Percentiles rank a stretch among this genome's conserved stretches.
phyloP scores from a whole-genome alignment of 2,888 invertebrate species.

The Malthinus flaveolus region DNA sequence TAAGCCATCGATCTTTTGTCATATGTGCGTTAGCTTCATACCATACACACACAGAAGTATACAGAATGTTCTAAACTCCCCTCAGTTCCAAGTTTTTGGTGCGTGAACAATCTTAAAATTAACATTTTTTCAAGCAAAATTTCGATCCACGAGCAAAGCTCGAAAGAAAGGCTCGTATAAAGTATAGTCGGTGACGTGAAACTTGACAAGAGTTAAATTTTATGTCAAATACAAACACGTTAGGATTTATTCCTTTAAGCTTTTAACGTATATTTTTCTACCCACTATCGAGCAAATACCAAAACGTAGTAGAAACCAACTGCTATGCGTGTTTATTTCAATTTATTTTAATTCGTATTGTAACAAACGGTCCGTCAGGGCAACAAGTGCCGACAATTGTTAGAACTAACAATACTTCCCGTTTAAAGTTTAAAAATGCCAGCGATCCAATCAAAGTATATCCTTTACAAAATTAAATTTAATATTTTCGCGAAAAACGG shows the following conservation, averaged over 20 bases:
- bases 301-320: slow-evolving; percentile 9
- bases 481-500: background rate
- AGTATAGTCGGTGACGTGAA: too few relatives aligned
- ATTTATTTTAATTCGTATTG: slow-evolving; percentile 15
- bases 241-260: background rate
- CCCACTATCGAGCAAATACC: background rate
- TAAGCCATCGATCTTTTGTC: too few relatives aligned
- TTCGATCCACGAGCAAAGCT: too few relatives aligned
- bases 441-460: background rate
- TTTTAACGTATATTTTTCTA: background rate
- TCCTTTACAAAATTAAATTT: background rate
- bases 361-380: slow-evolving; percentile 11
- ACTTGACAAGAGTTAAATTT: too few relatives aligned
- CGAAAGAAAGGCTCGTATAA: too few relatives aligned
- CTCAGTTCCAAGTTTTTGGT: too few relatives aligned
- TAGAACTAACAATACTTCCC: slow-evolving; percentile 10
- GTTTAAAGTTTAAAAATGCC: background rate
- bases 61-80: too few relatives aligned
- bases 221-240: too few relatives aligned
- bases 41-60: too few relatives aligned
- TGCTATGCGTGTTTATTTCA: slow-evolving; percentile 22
- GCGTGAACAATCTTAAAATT: too few relatives aligned
- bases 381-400: slow-evolving; percentile 10
- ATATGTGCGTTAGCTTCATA: too few relatives aligned
- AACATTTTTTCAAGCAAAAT: too few relatives aligned